These are phyloP conservation scores for Phenganax subtilis DNA, from an alignment of 92 coral and sea anemone species.

Conservation along the genomic window DNA sequence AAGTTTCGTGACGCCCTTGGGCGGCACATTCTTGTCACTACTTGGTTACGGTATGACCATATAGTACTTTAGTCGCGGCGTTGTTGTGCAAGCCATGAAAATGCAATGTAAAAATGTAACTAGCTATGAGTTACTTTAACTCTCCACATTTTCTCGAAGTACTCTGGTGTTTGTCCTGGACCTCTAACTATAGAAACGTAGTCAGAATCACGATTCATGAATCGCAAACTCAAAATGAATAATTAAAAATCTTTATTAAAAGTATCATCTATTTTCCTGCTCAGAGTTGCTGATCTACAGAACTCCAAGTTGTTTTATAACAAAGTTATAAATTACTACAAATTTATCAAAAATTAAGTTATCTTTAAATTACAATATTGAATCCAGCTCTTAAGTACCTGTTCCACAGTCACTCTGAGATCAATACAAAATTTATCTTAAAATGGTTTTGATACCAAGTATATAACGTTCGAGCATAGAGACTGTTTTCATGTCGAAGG, in stretches of 20 bases:
- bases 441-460: not conserved
- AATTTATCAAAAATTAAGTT: slow-evolving; percentile 18
- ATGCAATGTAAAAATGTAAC: too few relatives aligned
- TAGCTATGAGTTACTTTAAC: too few relatives aligned
- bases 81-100: too few relatives aligned
- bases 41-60: too few relatives aligned
- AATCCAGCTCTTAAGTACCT: not conserved
- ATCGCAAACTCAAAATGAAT: not conserved
- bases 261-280: not conserved
- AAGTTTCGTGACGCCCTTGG: too few relatives aligned
- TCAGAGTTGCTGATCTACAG: slow-evolving; percentile 7
- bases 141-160: too few relatives aligned
- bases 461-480: not conserved
- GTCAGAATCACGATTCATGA: not conserved
- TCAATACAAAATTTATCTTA: slow-evolving; percentile 14
- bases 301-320: slow-evolving; percentile 1
- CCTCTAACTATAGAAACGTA: not conserved
- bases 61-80: too few relatives aligned
- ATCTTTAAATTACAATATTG: slow-evolving; percentile 8
- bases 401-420: slow-evolving; percentile 1
- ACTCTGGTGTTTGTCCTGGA: not conserved
- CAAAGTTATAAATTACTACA: slow-evolving; percentile 24
- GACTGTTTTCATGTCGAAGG: too few relatives aligned
- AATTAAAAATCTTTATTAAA: not conserved
- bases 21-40: too few relatives aligned